Evolutionary conservation across 2,113 vertebrate genomes (phyloP).

Genomic region (Arizona elegans): DNA sequence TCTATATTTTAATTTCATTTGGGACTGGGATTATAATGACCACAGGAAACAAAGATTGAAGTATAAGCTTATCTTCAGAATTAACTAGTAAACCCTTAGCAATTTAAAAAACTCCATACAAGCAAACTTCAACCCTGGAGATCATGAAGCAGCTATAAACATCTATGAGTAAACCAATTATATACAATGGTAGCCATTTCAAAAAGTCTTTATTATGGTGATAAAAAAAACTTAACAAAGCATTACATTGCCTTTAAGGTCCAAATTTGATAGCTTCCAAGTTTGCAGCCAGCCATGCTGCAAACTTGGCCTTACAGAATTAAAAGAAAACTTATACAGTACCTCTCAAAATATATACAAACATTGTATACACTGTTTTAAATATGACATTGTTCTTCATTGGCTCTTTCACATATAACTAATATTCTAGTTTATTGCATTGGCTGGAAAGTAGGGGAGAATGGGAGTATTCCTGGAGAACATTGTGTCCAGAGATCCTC

Average conservation of each 20-base stretch:
- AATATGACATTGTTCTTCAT: background rate
- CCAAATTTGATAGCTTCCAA: slow-evolving; percentile 10
- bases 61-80: background rate
- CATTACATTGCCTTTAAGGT: slow-evolving; percentile 17
- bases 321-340: background rate
- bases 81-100: background rate
- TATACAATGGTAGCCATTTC: background rate
- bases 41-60: background rate
- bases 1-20: background rate
- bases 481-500: background rate
- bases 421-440: background rate
- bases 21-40: background rate
- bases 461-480: background rate
- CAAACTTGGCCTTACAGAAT: background rate
- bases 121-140: background rate
- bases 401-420: background rate
- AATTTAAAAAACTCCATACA: slow-evolving; percentile 3
- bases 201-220: slow-evolving; percentile 21
- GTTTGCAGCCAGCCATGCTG: background rate
- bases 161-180: slow-evolving; percentile 4
- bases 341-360: background rate
- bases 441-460: background rate
- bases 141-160: slow-evolving; percentile 8
- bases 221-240: slow-evolving; percentile 24
- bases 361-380: background rate